A percentile compares a stretch with the other conserved stretches of the same genome.
Conservation (phyloP, 2,113 vertebrate genomes). For the Lamprotornis superbus region DNA sequence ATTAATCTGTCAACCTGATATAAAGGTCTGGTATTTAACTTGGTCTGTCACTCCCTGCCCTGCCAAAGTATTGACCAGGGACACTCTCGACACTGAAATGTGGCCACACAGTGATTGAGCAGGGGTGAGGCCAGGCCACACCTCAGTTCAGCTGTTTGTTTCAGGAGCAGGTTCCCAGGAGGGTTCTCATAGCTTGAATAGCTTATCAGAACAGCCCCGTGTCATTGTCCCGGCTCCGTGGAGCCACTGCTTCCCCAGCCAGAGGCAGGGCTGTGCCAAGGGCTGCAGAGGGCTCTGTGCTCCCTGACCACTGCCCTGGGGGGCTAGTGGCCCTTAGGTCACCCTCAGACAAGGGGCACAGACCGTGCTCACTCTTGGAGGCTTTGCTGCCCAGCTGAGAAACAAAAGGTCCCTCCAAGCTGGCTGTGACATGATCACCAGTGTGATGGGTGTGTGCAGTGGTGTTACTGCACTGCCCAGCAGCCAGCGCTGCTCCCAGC, state of each 20-base stretch:
- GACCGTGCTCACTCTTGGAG: neutral
- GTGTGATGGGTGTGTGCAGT: too few species aligned
- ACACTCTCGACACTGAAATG: neutral
- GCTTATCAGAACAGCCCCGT: neutral
- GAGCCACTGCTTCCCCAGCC: neutral
- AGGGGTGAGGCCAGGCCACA: conserved; percentile 41
- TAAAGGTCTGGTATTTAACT: neutral
- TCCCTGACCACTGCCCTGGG: neutral
- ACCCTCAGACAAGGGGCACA: neutral
- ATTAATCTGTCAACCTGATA: neutral
- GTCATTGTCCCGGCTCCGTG: neutral
- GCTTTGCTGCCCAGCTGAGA: neutral
- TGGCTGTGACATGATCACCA: accelerated
- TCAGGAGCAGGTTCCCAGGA: conserved; percentile 14
- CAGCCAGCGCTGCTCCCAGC: neutral
- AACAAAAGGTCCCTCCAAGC: neutral
- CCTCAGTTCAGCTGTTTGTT: conserved; percentile 18
- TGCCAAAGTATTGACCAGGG: neutral
- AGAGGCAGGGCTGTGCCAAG: neutral
- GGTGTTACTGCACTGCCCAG: neutral
- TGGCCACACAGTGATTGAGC: neutral
- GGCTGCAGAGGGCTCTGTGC: neutral
- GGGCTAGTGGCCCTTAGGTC: neutral
- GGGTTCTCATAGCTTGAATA: neutral
- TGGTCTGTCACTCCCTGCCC: neutral